Evolutionary conservation across 2,888 invertebrate genomes (phyloP).

Genomic region (Proisotoma minuta): DNA sequence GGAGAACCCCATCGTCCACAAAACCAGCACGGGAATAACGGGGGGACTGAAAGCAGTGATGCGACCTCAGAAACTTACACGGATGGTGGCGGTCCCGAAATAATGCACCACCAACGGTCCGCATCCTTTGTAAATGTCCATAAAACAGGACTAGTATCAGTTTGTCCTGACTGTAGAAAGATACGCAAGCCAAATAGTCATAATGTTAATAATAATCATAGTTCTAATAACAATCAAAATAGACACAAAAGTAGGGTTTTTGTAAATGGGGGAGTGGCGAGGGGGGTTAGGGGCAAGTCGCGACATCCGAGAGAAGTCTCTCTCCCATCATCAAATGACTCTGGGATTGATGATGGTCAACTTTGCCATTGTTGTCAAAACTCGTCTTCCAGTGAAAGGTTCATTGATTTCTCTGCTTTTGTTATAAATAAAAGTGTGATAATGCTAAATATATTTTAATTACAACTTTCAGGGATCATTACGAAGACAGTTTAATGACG

Average conservation of each 20-base stretch:
- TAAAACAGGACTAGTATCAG: conserved; percentile 30
- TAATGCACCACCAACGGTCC: conserved; percentile 26
- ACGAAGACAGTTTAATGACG: conserved; percentile 46
- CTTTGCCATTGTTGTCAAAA: conserved; percentile 45
- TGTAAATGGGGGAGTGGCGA: conserved; percentile 16
- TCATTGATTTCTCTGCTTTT: no score
- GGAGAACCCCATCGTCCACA: no score
- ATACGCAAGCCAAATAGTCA: conserved; percentile 36
- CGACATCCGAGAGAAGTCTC: conserved; percentile 39
- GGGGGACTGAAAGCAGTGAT: conserved; percentile 42
- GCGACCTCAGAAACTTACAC: conserved; percentile 49
- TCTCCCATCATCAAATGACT: conserved; percentile 45
- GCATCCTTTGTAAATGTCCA: conserved; percentile 16
- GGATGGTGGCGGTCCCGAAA: conserved; percentile 34
- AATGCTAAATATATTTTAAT: no score
- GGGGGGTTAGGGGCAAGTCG: conserved; percentile 11
- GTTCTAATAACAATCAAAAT: conserved; percentile 7
- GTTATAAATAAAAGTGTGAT: no score
- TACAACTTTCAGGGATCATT: conserved; percentile 35
- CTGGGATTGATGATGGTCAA: conserved; percentile 46
- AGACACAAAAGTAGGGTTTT: background rate
- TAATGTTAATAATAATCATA: conserved; percentile 8
- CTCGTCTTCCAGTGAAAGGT: conserved; percentile 38
- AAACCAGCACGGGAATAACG: background rate
- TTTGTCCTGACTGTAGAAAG: conserved; percentile 46